Percentiles rank a stretch among this genome's conserved stretches.
phyloP scores from a whole-genome alignment of 2,888 invertebrate genomes.

The Alcis repandata region DNA sequence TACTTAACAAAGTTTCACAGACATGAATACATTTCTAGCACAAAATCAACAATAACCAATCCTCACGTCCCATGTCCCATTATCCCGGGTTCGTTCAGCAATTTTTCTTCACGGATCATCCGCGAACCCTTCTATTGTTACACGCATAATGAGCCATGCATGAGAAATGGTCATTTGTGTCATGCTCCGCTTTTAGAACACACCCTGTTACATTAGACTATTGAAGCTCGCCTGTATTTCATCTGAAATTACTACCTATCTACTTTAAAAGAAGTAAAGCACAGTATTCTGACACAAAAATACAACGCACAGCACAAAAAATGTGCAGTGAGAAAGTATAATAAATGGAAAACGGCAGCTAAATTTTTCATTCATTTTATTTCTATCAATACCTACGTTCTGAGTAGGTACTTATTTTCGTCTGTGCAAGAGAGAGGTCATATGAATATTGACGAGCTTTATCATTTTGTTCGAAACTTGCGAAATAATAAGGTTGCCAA shows the following conservation, averaged over 20 bases:
- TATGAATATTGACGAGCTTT: too few relatives aligned
- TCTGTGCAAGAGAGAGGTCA: too few relatives aligned
- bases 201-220: constrained; percentile 53
- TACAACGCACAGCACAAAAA: too few relatives aligned
- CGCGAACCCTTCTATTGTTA: constrained; percentile 59
- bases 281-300: background rate
- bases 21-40: constrained; percentile 11
- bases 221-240: constrained; percentile 41
- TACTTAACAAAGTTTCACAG: background rate
- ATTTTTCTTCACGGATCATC: constrained; percentile 49
- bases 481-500: too few relatives aligned
- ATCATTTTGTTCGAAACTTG: too few relatives aligned
- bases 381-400: too few relatives aligned
- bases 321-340: too few relatives aligned
- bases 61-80: constrained; percentile 30
- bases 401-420: background rate
- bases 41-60: constrained; percentile 25
- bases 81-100: constrained; percentile 42
- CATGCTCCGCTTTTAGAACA: constrained; percentile 62
- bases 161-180: constrained; percentile 66
- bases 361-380: too few relatives aligned
- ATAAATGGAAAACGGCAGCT: too few relatives aligned
- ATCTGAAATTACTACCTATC: constrained; percentile 2
- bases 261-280: constrained; percentile 11
- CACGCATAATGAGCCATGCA: constrained; percentile 59